Evolutionary conservation across 2,888 invertebrate genomes (phyloP).

Genomic region (Eristalis tenax): DNA sequence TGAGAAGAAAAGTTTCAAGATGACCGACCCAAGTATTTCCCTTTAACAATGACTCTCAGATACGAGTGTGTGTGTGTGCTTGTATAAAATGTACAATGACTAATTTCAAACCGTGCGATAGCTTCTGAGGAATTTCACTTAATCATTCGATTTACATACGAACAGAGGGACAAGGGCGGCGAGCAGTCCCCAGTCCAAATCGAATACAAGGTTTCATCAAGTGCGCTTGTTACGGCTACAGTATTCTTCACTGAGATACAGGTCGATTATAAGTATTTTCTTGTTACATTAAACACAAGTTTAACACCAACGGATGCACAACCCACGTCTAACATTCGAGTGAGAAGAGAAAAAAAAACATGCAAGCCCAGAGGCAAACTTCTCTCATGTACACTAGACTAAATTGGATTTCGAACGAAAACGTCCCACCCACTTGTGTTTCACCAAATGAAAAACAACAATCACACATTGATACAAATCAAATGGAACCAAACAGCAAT

Average conservation of each 20-base stretch:
- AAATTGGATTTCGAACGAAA: conserved; percentile 53
- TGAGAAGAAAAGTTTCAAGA: conserved; percentile 41
- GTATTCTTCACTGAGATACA: conserved; percentile 17
- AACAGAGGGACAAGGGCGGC: neutral
- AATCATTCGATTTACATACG: conserved; percentile 59
- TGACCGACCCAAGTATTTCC: conserved; percentile 54
- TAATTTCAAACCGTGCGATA: conserved; percentile 49
- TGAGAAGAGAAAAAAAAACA: conserved; percentile 33
- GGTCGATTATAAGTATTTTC: conserved; percentile 23
- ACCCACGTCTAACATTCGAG: conserved; percentile 39
- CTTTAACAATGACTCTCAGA: conserved; percentile 39
- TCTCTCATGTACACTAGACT: conserved; percentile 2
- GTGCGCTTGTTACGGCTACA: conserved; percentile 12
- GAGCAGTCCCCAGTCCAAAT: neutral
- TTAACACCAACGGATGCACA: conserved; percentile 63
- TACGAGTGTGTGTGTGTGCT: neutral
- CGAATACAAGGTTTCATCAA: neutral
- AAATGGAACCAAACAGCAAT: conserved; percentile 48
- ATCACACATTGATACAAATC: conserved; percentile 38
- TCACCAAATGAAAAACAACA: conserved; percentile 16
- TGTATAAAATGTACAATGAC: conserved; percentile 42
- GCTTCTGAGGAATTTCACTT: conserved; percentile 62
- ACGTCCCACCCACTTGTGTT: conserved; percentile 62
- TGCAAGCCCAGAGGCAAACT: neutral
- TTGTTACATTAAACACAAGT: conserved; percentile 41